Base-by-base conservation (phyloP, 2,888 invertebrate species). In the Tenthredo notha region DNA sequence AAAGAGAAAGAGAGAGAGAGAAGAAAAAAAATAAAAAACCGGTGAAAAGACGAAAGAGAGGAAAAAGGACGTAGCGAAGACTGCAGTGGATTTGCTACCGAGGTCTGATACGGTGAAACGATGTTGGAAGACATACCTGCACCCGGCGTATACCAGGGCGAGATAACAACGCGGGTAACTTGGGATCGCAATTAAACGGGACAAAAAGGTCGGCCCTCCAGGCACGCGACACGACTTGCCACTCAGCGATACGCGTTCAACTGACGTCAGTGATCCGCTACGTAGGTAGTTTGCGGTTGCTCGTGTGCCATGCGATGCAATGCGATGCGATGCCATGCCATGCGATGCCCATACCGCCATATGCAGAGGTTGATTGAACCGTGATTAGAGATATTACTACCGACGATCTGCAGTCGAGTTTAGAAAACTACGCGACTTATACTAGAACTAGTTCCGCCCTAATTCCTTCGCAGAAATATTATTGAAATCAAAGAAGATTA, bases 201-300 rank as follows among this genome's bases (percentile, higher is more conserved):
- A 80, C 80, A 80, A 80, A 80, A 80, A 80, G 80, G 80, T 80
- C 80, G 80, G 80, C 80, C 80, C 80, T 80, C 61, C 40, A 61
- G 80, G 80, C 80, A 80, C 80, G 80, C 80, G 80, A 80, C 80
- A 80, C 80, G 80, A 80, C 80, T 80, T 61, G 80, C 80, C 80
- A 80, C 80, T 80, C 80, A 80, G 80, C 58, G 40, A 61, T 80
- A 80, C 61, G 33, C 80, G 80, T 80, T 80, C 80, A 61, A 80
- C 80, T 80, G 80, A 80, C 80, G 80, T 80, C 80, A 29, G 58
- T 80, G 80, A 80, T 80, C 80, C 80, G 80, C 80, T 61, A 50
- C 61, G 58, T 54, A 47, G 54, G 40, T 74, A 43, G 40, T 74
- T 43, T 33, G 29, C 29, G 67, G 67, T 33, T 67, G 33, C 61